Evolutionary conservation across 2,888 invertebrate genomes (phyloP), one percentile per base, ranked within the genome.

Genomic region (Rugalucina vietnamica): DNA sequence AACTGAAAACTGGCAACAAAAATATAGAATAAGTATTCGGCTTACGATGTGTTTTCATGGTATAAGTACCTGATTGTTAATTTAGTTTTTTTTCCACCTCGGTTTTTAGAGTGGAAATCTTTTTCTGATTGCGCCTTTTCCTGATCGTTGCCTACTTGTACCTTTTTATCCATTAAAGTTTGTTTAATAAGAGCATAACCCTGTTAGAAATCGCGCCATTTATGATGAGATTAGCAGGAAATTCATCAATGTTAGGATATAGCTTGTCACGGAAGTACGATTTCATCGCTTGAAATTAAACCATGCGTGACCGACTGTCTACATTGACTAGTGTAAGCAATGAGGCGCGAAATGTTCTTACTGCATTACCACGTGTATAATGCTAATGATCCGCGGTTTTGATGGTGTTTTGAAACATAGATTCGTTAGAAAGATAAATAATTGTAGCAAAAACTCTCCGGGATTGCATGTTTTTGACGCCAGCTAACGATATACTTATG

Each of bases 271-370:
- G 83, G 81, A 84, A 85, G 85, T 84, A 77, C 81, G 84, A 81
- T 87, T 85, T 84, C 87, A 79, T 85, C 83, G 85, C 83, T 85
- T 74, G 78, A 70, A 49, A 65, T 29, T 82, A 76, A 85, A 85
- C 85, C 76, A 85, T 32, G 76, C 79, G 74, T 60, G 73, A 82
- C 85, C 75, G 29, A 29, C 73, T 71, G 75, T 71, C 71, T 77
- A 54, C 79, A 76, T 37, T 54, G 37, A 75, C 70, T 39, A 49
- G 75, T 72, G 69, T 29, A 74, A 27, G 60, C 76, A 86, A 86
- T 86, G 82, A 83, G 82, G 14, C 86, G 81, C 81, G 86, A 77
- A 86, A 86, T 86, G 70, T 39, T 49, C 34, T 36, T 49, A 49
- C 72, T 72, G 29, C 72, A 29, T 72, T 72, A 21, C 39, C 72